Evolutionary conservation across 2,797 vertebrate species (phyloP), one percentile per base, ranked within the genome.

Genomic region (Pempheris klunzingeri): DNA sequence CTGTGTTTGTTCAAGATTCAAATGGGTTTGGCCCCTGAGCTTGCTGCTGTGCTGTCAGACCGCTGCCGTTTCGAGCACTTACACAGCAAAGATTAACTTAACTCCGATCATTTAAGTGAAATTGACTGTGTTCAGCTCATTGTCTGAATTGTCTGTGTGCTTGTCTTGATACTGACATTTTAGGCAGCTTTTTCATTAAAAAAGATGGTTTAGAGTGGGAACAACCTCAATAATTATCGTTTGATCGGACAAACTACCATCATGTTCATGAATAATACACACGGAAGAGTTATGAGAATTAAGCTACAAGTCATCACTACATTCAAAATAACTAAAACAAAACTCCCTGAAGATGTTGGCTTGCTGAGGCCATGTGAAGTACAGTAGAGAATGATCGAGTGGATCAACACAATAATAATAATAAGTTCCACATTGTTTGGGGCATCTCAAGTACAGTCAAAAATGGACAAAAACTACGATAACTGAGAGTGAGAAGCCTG

Each of bases 1-100:
- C 57, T 32, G 64, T 78, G 50, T 77, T 84, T 66, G 83, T 43
- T 59, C 1, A 26, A 44, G 36, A 87, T 82, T 83, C 52, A 85
- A 78, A 71, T 55, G 49, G 41, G 52, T 62, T 72, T 55, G 32
- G 54, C 30, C 24, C 39, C 58, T 32, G 52, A 47, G 60, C 34
- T 26, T 17, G 38, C 64, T 75, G 76, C 57, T 68, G 52, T 5
- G 36, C 71, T 76, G 59, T 68, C 52, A 52, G 61, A 62, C 43
- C 30, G 24, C 36, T 34, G 62, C 54, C 0, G 28, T 71, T 64
- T 63, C 46, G 28, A 74, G 76, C 63, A 66, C 50, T 81, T 60
- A 71, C 15, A 67, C 36, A 74, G 55, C 50, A 70, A 70, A 77
- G 44, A 79, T 60, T 43, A 69, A 77, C 60, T 77, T 65, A 57